Base-by-base conservation (phyloP, 2,797 vertebrate species). In the Tachyglossus aculeatus region DNA sequence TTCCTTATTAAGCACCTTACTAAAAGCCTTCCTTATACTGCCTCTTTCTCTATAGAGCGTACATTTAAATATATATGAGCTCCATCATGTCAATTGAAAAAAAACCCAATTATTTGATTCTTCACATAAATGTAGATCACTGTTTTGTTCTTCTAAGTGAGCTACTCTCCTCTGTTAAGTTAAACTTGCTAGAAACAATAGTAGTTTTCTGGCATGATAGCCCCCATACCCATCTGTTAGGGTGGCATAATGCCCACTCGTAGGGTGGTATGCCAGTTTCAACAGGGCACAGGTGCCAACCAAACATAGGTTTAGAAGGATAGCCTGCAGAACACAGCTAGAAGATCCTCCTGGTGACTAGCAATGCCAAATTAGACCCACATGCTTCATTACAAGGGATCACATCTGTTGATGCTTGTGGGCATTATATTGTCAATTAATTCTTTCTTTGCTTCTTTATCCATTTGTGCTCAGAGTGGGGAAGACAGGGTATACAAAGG, bases 401-500 rank as follows among this genome's bases (percentile, higher is more conserved):
- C 91, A 90, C 91, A 93, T 93, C 91, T 93, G 91, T 88, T 90
- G 88, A 90, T 86, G 91, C 88, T 89, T 88, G 86, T 90, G 89
- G 87, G 87, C 83, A 90, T 89, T 90, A 80, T 86, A 88, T 71
- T 81, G 85, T 90, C 91, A 91, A 90, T 90, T 90, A 88, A 80
- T 88, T 81, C 82, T 83, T 85, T 79, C 79, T 82, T 69, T 84
- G 61, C 84, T 88, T 86, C 87, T 90, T 86, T 86, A 80, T 80
- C 74, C 82, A 88, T 82, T 87, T 82, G 61, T 74, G 80, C 83
- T 86, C 68, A 78, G 67, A 77, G 73, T 71, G 83, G 79, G 67
- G 77, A 74, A 86, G 80, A 70, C 15, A 53, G 44, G 53, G 67
- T 77, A 69, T 48, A 47, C 10, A 48, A 33, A 52, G 72, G 29